Base-by-base conservation (phyloP, 1,140 invertebrate genomes). In the Aphelenchoides fujianensis region DNA sequence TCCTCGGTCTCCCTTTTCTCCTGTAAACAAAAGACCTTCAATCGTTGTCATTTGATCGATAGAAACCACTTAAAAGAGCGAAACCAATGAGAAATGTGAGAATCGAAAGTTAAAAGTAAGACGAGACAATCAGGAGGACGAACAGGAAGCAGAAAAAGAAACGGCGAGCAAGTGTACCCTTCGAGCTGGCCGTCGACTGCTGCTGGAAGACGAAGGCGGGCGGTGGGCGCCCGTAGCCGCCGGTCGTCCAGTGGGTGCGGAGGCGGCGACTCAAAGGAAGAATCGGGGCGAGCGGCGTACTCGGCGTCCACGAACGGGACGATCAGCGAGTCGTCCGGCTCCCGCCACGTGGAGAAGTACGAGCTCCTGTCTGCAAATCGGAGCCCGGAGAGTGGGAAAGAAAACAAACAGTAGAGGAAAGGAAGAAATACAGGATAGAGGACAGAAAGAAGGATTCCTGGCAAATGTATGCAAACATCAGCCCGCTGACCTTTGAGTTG, bases 1-100 rank as follows among this genome's bases (percentile, higher is more conserved):
- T 41, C 76, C 76, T 1, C 41, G 61, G 7, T 66, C 68, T 28
- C 72, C 72, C 61, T 67, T 70, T 68, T 48, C 30, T 30, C 70
- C 70, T 69, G 27, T 7, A 68, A 67, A 41, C 64, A 69, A 57
- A 67, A 28, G 27, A 30, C 28, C 2, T 34, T 27, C 52, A 27
- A 57, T 57, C 61, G 54, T 27, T 69, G 55, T 52, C 35, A 27
- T 66, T 19, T 35, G 52, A 27, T 27, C 19, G 23, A 27, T n/a
- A 16, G 53, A 32, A 54, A 27, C 37, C 61, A n/a, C 32, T 35
- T 12, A 64, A 2, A 28, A 27, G 23, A 19, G 31, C 3, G 53
- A 12, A 28, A 57, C 32, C 9, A 57, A 35, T 53, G n/a, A 35
- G 48, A 64, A 35, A 23, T 19, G 55, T 59, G 28, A 59, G 23